phyloP scores from a whole-genome alignment of 2,888 invertebrate genomes.

The Ashinkailepas kermadecensis region DNA sequence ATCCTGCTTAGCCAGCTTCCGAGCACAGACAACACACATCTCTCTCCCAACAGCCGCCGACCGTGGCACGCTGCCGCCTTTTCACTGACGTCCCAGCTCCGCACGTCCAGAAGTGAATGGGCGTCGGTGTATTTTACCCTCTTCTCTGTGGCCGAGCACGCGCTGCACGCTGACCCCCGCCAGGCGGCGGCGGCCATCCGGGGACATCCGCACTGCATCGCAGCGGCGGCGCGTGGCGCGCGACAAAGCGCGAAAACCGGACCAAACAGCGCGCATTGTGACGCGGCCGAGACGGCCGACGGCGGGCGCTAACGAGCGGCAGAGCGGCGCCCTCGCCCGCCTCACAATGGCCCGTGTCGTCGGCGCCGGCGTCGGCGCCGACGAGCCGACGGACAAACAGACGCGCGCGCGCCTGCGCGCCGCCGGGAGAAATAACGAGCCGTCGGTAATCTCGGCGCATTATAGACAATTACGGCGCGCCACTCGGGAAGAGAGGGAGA shows the following conservation, averaged over 20 bases:
- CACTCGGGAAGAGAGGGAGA: background rate
- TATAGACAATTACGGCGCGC: constrained; percentile 14
- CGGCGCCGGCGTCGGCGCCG: background rate
- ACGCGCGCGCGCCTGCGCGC: background rate
- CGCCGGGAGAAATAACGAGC: constrained; percentile 7
- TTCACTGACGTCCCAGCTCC: no score
- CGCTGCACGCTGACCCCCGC: background rate
- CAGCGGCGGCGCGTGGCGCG: constrained; percentile 4
- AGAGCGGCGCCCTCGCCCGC: background rate
- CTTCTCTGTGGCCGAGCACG: no score
- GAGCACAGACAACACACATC: no score
- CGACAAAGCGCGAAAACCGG: constrained; percentile 14
- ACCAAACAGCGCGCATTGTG: constrained; percentile 15
- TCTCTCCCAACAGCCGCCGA: no score
- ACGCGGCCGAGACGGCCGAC: background rate
- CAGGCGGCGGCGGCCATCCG: background rate
- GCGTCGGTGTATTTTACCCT: no score
- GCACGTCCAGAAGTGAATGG: no score
- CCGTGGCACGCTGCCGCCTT: no score
- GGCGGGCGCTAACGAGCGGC: constrained; percentile 1
- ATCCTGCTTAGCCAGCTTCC: no score
- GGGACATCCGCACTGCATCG: background rate
- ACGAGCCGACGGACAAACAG: constrained; percentile 5
- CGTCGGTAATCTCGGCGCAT: constrained; percentile 2
- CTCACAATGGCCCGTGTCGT: background rate